Percentiles rank a stretch among this genome's conserved stretches.
These are phyloP conservation scores for Sebastes schlegelii DNA, from an alignment of 2,113 vertebrate species.

Conservation along the genomic window DNA sequence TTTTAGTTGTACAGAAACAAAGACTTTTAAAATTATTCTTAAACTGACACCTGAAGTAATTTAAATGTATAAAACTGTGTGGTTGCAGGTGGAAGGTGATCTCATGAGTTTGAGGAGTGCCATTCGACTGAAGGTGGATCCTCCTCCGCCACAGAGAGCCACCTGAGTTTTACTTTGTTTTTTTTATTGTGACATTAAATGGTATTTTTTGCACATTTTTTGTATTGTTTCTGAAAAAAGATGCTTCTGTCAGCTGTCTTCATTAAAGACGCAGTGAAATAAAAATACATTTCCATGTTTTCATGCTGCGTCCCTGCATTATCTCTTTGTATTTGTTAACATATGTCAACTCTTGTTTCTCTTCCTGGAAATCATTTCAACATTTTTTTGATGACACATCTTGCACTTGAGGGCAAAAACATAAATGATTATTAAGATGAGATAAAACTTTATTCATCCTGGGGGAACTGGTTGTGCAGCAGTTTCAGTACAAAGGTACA, in stretches of 20 bases:
- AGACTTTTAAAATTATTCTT: no score
- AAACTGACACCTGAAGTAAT: background rate
- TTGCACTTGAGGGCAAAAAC: background rate
- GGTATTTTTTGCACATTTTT: background rate
- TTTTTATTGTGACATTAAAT: background rate
- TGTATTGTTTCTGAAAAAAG: background rate
- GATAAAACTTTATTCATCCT: background rate
- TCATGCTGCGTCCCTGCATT: background rate
- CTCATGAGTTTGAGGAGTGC: slow-evolving; percentile 29
- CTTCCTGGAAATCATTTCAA: background rate
- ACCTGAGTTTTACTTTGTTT: background rate
- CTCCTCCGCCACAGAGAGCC: background rate
- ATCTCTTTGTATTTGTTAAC: background rate
- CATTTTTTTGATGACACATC: background rate
- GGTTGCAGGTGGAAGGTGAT: slow-evolving; percentile 36
- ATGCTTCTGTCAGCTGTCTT: background rate
- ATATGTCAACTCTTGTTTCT: background rate
- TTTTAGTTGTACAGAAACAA: no score
- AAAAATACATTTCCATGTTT: background rate
- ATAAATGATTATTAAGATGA: background rate
- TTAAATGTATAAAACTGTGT: background rate
- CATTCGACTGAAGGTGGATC: slow-evolving; percentile 6
- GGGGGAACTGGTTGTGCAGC: background rate
- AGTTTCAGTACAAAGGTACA: background rate
- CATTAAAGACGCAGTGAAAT: background rate